Evolutionary conservation across 2,888 invertebrate genomes (phyloP), one percentile per base, ranked within the genome.

Genomic region (Mystacides longicornis): DNA sequence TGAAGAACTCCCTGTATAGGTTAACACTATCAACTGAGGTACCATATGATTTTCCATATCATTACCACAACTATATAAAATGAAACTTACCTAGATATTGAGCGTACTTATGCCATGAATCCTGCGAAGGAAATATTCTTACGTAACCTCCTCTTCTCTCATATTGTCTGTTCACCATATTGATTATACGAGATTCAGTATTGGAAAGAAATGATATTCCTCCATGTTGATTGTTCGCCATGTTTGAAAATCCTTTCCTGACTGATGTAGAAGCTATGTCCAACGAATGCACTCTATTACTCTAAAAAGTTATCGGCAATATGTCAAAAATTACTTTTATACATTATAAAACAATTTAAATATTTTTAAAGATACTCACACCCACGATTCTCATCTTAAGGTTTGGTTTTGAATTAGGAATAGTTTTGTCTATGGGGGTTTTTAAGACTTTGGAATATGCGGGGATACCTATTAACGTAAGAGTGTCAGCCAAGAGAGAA

Each of bases 391-490:
- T 65, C 74, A 74, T 72, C 63, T 73, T 71, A 11, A 64, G 52
- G 27, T 58, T 56, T 9, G 55, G 51, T 56, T 60, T 60, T 49
- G 75, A 70, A 42, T 67, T 67, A n/a, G 66, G 64, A 19, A 52
- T 54, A 1, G 68, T 56, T 1, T 45, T 27, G 7, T n/a, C 23
- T 1, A 22, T 1, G 3, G 48, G 48, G 14, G 21, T 49, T 27
- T 54, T 54, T 16, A 20, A 19, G 2, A 9, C 11, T 5, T 49
- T 42, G 16, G 23, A 43, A 33, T 43, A 43, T 0, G 89, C 90
- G 1, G 90, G 89, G 51, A 93, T 79, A 42, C 95, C 95, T 59
- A 94, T 85, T 60, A 97, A 78, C n/a, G 93, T 94, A 55, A 97
- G 77, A 9, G 96, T 79, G 76, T 97, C 95, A 2, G 93, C 85